Percentiles rank a stretch among this genome's conserved stretches.
Conservation (phyloP, 2,888 invertebrate genomes). For the Branchipolynoe longqiensis region DNA sequence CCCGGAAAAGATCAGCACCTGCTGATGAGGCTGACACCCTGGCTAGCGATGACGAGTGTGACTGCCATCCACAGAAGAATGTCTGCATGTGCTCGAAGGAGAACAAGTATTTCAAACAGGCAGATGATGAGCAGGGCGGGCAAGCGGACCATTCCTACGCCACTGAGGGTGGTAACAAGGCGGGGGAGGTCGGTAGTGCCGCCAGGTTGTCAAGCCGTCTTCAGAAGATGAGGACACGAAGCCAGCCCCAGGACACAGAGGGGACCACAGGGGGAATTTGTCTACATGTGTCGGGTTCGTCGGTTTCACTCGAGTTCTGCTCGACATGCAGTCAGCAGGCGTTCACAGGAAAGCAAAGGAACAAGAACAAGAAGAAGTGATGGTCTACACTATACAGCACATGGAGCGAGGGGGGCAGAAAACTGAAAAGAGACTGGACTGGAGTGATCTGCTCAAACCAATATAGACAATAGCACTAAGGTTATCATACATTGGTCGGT, state of each 20-base stretch:
- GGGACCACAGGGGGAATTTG: conserved; percentile 73
- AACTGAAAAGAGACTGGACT: background rate
- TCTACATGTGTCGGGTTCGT: conserved; percentile 75
- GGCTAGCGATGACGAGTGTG: conserved; percentile 30
- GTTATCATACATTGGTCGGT: conserved; percentile 43
- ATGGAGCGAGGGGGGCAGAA: no score
- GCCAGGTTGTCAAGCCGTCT: background rate
- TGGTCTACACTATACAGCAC: no score
- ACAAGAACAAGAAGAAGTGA: background rate
- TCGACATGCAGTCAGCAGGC: conserved; percentile 61
- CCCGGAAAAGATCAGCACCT: conserved; percentile 18
- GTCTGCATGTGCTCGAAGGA: conserved; percentile 48
- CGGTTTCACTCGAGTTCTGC: conserved; percentile 77
- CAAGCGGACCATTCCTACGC: conserved; percentile 52
- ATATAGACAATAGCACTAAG: background rate
- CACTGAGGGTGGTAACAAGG: background rate
- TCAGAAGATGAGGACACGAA: background rate
- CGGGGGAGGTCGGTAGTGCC: no score
- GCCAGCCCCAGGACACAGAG: background rate
- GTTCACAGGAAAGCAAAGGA: background rate
- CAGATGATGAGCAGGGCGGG: background rate
- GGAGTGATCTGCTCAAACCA: background rate
- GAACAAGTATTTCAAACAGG: background rate
- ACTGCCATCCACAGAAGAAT: conserved; percentile 46
- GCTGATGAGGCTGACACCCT: background rate